Percentiles rank a stretch among this genome's conserved stretches.
These are phyloP conservation scores for Strongylocentrotus purpuratus DNA, from an alignment of 35 echinoderm and acorn worm genomes.

Conservation along the genomic window DNA sequence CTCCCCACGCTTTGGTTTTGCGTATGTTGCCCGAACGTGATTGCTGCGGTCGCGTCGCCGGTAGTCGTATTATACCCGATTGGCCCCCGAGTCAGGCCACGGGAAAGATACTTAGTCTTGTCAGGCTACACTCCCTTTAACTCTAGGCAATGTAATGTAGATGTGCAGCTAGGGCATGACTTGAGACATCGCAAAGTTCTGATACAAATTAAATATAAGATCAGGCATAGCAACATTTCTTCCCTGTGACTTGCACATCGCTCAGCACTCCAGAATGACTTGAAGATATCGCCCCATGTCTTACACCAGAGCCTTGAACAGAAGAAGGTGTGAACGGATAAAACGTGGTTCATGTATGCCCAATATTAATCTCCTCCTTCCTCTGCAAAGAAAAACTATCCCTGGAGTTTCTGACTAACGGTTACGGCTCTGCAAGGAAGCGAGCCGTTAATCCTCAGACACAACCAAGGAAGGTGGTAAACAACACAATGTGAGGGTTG, in stretches of 20 bases:
- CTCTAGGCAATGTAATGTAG: too few species aligned
- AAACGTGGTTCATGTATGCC: background rate
- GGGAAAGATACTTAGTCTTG: too few species aligned
- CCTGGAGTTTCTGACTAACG: background rate
- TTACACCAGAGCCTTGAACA: background rate
- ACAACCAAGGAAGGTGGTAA: background rate
- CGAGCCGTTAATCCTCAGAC: background rate
- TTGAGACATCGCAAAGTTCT: too few species aligned
- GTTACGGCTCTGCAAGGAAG: background rate
- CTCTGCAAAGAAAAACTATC: background rate
- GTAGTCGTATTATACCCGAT: too few species aligned
- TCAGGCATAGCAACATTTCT: too few species aligned
- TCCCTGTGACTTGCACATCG: background rate
- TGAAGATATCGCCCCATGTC: background rate
- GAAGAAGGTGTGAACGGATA: slow-evolving; percentile 1
- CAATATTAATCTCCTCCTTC: background rate
- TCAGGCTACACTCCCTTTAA: too few species aligned
- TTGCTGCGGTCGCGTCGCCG: too few species aligned
- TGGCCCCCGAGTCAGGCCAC: too few species aligned
- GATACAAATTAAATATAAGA: too few species aligned
- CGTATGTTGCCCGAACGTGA: too few species aligned
- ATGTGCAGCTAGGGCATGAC: too few species aligned
- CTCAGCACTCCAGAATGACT: background rate
- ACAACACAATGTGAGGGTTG: background rate
- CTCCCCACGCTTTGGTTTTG: too few species aligned